phyloP scores from a whole-genome alignment of 2,797 vertebrate species.

The Brachyalestes nurse region DNA sequence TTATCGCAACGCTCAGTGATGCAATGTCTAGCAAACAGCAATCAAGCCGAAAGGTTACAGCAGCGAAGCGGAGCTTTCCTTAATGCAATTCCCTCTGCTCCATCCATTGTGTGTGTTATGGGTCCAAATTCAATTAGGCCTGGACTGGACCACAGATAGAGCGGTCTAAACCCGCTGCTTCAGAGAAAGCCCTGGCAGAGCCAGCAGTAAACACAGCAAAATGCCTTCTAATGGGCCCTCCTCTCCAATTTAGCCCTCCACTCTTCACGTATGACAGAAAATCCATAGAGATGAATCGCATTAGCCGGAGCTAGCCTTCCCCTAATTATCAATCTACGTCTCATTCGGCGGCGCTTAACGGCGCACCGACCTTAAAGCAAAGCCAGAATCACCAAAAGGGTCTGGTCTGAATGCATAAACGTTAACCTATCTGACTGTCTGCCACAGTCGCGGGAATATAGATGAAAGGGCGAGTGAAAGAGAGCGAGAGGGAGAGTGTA shows the following conservation, averaged over 20 bases:
- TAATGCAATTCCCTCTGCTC: constrained; percentile 62
- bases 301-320: constrained; percentile 88
- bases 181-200: constrained; percentile 35
- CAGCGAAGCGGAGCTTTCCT: constrained; percentile 33
- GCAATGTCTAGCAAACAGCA: constrained; percentile 53
- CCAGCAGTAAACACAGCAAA: constrained; percentile 84
- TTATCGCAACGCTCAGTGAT: constrained; percentile 21
- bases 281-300: constrained; percentile 99
- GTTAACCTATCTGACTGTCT: constrained; percentile 64
- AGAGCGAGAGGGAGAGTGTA: constrained; percentile 28
- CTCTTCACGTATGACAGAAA: constrained; percentile 97
- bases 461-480: constrained; percentile 54
- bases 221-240: constrained; percentile 90
- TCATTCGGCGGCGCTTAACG: constrained; percentile 90
- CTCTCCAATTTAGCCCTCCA: constrained; percentile 91
- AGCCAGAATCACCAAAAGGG: constrained; percentile 67
- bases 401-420: constrained; percentile 71
- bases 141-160: constrained; percentile 50
- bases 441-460: constrained; percentile 38
- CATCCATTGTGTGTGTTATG: constrained; percentile 53
- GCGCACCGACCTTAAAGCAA: constrained; percentile 89
- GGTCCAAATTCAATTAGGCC: constrained; percentile 68
- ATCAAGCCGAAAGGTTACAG: constrained; percentile 52
- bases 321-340: constrained; percentile 97
- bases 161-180: constrained; percentile 48